These are phyloP conservation scores for Menidia menidia DNA, from an alignment of 2,797 vertebrate species.

Conservation along the genomic window DNA sequence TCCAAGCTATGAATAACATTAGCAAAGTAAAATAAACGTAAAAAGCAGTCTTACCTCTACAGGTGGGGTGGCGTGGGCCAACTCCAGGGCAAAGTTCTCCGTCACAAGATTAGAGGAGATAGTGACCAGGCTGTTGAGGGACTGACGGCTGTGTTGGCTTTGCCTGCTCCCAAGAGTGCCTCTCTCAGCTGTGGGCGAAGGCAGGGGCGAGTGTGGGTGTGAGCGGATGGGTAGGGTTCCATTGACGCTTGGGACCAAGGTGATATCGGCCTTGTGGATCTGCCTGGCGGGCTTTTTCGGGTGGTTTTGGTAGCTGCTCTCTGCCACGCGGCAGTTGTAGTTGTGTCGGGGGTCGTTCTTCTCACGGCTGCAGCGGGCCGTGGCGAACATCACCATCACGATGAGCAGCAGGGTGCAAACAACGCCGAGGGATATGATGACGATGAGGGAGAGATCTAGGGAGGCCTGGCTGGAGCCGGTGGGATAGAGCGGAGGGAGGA, in stretches of 20 bases:
- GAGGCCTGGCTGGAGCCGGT: slow-evolving; percentile 84
- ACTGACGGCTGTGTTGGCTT: slow-evolving; percentile 96
- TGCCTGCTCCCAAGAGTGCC: slow-evolving; percentile 91
- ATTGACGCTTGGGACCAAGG: slow-evolving; percentile 92
- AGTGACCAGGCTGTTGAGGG: slow-evolving; percentile 96
- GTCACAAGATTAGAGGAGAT: slow-evolving; percentile 96
- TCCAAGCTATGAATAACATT: background rate
- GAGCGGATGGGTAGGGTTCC: slow-evolving; percentile 93
- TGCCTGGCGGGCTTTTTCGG: slow-evolving; percentile 95
- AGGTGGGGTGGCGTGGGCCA: slow-evolving; percentile 93
- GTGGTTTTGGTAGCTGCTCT: slow-evolving; percentile 96
- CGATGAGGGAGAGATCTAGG: slow-evolving; percentile 92
- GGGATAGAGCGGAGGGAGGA: slow-evolving; percentile 84
- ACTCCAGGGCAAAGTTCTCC: slow-evolving; percentile 93
- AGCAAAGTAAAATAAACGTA: background rate
- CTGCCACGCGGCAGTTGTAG: slow-evolving; percentile 95
- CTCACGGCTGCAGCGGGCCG: slow-evolving; percentile 89
- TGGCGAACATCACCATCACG: slow-evolving; percentile 96
- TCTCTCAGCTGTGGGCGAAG: slow-evolving; percentile 91
- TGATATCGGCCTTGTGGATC: slow-evolving; percentile 98
- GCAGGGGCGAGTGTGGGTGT: slow-evolving; percentile 90
- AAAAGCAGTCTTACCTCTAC: slow-evolving; percentile 90
- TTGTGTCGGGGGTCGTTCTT: slow-evolving; percentile 94
- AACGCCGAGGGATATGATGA: slow-evolving; percentile 93
- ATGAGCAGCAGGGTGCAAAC: slow-evolving; percentile 92